Evolutionary conservation across 2,113 vertebrate genomes (phyloP).

Genomic region (Tachuris rubrigastra): DNA sequence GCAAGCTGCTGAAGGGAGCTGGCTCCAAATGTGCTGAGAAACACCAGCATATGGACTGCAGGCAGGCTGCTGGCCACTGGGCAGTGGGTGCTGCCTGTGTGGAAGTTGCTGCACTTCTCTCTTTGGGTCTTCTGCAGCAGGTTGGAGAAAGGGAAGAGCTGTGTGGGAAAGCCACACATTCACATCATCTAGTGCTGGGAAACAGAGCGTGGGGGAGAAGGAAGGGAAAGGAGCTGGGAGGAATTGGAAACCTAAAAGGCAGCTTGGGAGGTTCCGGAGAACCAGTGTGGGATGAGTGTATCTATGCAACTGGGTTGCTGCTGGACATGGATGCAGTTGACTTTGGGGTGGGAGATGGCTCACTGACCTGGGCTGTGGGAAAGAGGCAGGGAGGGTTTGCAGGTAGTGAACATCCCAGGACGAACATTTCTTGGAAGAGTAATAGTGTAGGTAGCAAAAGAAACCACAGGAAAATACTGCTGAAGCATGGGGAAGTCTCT

Average conservation of each 20-base stretch:
- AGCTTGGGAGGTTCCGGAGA: not conserved
- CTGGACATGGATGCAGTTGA: not conserved
- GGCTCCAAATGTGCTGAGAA: not conserved
- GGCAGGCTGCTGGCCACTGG: not conserved
- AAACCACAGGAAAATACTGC: not conserved
- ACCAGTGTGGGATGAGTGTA: not conserved
- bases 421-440: not conserved
- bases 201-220: not conserved
- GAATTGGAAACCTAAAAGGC: not conserved
- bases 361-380: not conserved
- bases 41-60: fast-evolving
- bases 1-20: not conserved
- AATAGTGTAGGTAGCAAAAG: not conserved
- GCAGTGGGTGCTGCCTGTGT: not conserved
- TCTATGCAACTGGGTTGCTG: not conserved
- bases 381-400: not conserved
- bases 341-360: not conserved
- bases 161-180: not conserved
- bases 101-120: not conserved
- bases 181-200: not conserved
- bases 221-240: not conserved
- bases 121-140: not conserved
- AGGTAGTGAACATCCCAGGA: not conserved
- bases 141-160: not conserved
- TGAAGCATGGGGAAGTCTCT: not conserved